These are phyloP conservation scores for Xiphydria camelus DNA, from an alignment of 2,888 invertebrate species.

Conservation along the genomic window DNA sequence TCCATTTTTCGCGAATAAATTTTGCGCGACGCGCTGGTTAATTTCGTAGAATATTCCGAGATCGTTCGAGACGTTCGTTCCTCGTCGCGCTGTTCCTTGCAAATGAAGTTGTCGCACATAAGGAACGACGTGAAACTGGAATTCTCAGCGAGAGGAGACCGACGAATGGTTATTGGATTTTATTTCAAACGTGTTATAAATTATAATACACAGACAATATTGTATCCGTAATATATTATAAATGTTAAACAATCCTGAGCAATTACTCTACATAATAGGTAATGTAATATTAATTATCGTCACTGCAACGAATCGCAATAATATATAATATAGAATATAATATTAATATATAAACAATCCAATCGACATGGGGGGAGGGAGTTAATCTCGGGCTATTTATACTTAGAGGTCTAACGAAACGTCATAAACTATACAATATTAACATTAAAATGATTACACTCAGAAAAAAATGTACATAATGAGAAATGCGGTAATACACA, in stretches of 20 bases:
- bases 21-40: too few species aligned
- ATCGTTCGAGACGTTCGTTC: too few species aligned
- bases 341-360: constrained; percentile 44
- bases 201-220: constrained; percentile 55
- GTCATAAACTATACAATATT: constrained; percentile 54
- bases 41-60: too few species aligned
- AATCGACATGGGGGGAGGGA: constrained; percentile 33
- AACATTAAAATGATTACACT: constrained; percentile 48
- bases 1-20: too few species aligned
- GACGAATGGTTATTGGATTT: constrained; percentile 44
- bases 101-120: too few species aligned
- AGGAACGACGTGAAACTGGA: constrained; percentile 3
- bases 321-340: constrained; percentile 41
- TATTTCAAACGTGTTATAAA: constrained; percentile 55
- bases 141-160: constrained; percentile 9
- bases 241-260: constrained; percentile 56
- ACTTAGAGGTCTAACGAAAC: constrained; percentile 23
- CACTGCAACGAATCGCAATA: constrained; percentile 38
- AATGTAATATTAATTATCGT: constrained; percentile 40
- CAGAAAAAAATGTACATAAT: constrained; percentile 39
- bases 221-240: constrained; percentile 51
- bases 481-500: constrained; percentile 37
- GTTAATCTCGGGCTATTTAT: constrained; percentile 5
- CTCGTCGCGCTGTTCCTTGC: too few species aligned
- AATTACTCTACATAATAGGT: constrained; percentile 52